Percentiles rank a stretch among this genome's conserved stretches.
Conservation (phyloP, 1,140 invertebrate species). For the Lamellibrachia luymesi region DNA sequence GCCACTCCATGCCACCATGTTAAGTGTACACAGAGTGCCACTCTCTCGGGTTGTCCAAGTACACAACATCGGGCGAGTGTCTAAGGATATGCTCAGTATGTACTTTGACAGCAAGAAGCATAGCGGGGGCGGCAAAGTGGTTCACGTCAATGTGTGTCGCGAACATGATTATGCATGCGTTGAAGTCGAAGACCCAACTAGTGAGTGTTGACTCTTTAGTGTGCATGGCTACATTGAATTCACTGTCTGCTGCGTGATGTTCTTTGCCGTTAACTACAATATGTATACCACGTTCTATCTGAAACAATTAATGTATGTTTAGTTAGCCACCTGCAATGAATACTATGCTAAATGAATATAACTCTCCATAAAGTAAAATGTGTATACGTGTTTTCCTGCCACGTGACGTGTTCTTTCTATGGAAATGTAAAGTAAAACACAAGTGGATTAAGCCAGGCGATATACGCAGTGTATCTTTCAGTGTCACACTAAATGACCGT, state of each 20-base stretch:
- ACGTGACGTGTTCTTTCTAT: too few species aligned
- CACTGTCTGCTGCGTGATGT: too few species aligned
- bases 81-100: not conserved
- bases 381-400: too few species aligned
- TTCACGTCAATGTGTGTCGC: not conserved
- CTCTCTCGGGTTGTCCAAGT: not conserved
- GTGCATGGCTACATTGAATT: too few species aligned
- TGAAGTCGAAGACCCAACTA: not conserved
- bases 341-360: too few species aligned
- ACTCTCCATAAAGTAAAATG: too few species aligned
- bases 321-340: too few species aligned
- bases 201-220: not conserved
- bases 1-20: not conserved
- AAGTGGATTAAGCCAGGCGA: not conserved
- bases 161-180: not conserved
- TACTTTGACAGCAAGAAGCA: slow-evolving; percentile 18
- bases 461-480: not conserved
- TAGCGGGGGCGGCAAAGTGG: slow-evolving; percentile 11
- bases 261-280: too few species aligned
- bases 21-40: not conserved
- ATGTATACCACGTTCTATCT: too few species aligned
- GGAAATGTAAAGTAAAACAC: too few species aligned
- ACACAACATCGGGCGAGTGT: not conserved
- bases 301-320: too few species aligned
- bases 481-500: not conserved